Conservation (phyloP, 2,113 vertebrate genomes). For the Elephas maximus region DNA sequence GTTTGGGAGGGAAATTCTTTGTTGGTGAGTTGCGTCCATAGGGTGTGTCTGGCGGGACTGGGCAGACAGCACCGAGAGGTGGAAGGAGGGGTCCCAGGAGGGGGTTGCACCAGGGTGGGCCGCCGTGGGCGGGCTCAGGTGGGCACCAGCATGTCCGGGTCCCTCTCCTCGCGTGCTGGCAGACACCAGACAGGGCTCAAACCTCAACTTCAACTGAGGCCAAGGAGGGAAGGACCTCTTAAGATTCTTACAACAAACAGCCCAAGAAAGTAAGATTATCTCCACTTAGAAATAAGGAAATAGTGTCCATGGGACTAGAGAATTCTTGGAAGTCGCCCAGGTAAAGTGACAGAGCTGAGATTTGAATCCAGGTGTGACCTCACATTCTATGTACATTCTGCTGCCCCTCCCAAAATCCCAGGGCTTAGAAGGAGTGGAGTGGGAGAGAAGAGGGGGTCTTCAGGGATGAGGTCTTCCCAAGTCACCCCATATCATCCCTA, state of each 20-base stretch:
- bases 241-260: neutral
- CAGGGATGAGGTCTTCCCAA: neutral
- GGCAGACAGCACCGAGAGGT: neutral
- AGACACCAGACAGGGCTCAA: neutral
- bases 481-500: neutral
- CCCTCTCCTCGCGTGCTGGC: neutral
- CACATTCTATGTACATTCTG: accelerated
- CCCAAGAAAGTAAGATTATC: neutral
- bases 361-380: neutral
- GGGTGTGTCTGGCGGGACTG: conserved; percentile 57
- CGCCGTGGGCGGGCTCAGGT: neutral
- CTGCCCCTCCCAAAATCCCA: neutral
- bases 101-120: neutral
- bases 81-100: neutral
- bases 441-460: no score
- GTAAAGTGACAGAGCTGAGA: neutral
- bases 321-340: neutral
- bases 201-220: neutral
- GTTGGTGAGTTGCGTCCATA: conserved; percentile 4
- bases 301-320: neutral
- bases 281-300: conserved; percentile 21
- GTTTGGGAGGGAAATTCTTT: conserved; percentile 73
- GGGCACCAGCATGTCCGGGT: neutral
- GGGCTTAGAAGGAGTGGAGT: neutral
- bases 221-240: neutral